phyloP scores from a whole-genome alignment of 1,140 invertebrate species.

The Atta colombica region DNA sequence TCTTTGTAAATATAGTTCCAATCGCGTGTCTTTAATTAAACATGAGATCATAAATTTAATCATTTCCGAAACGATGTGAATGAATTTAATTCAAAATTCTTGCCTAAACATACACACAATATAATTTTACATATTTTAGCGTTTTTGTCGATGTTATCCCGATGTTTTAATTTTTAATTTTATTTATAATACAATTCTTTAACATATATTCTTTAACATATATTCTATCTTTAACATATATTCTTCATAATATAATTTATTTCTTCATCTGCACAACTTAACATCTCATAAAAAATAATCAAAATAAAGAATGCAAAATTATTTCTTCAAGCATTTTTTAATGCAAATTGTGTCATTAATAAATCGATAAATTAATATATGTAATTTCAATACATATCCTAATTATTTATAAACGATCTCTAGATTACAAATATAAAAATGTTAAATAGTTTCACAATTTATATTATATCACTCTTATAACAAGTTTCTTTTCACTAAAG shows the following conservation, averaged over 20 bases:
- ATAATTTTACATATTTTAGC: neutral
- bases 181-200: neutral
- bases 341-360: neutral
- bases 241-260: neutral
- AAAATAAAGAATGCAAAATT: neutral
- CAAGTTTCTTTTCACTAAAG: neutral
- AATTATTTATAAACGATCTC: neutral
- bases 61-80: neutral
- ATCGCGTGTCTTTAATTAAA: conserved; percentile 16
- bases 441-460: neutral
- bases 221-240: neutral
- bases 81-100: conserved; percentile 13
- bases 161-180: neutral
- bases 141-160: neutral
- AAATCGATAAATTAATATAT: neutral
- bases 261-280: neutral
- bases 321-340: neutral
- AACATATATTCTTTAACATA: neutral
- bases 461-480: neutral
- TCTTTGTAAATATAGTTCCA: neutral
- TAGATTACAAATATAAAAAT: neutral
- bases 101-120: neutral
- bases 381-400: neutral
- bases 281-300: neutral
- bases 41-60: conserved; percentile 12